Base-by-base conservation (phyloP, 2,888 invertebrate species). In the Protonemura montana region DNA sequence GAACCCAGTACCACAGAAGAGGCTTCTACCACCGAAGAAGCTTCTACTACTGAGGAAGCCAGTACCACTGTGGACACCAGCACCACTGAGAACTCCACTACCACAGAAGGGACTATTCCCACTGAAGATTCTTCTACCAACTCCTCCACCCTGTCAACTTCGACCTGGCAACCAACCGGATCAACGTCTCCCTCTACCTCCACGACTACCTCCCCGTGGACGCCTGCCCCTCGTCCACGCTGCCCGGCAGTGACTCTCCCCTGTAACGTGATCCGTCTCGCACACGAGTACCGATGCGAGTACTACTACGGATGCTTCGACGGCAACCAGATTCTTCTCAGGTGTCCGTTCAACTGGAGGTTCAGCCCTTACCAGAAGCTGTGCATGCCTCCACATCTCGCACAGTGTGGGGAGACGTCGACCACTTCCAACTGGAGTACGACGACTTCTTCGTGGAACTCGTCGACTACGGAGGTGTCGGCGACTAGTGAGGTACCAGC, bases 191-290 rank as follows among this genome's bases (percentile, higher is more conserved):
- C 59, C 1, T 59, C 7, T 21, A 59, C 59, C 59, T 1, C 59
- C 6, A 59, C 59, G 21, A 59, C 59, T 10, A 2, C 6, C 3
- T 59, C 59, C 6, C 13, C 59, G 16, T 59, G 59, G 59, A 59
- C 59, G 59, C 59, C 59, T 2, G 5, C 78, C 0, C 78, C 78
- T 5, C 21, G 25, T 3, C 78, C 78, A 2, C 78, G 78, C n/a
- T 78, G 78, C 13, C 78, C 78, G 27, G 27, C 26, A 25, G 28
- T 78, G 3, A 78, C 26, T 7, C 26, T 78, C 26, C 78, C 78
- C 7, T 78, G 78, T 27, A 28, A 27, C 78, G 78, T 78, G 78
- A 78, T 78, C 78, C 78, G 78, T 28, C 78, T 78, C 3, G 27
- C 78, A 2, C 78, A 78, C 78, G 78, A 78, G 78, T 21, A 5